phyloP scores from a whole-genome alignment of 2,888 invertebrate species.

The Diplolepis rosae region DNA sequence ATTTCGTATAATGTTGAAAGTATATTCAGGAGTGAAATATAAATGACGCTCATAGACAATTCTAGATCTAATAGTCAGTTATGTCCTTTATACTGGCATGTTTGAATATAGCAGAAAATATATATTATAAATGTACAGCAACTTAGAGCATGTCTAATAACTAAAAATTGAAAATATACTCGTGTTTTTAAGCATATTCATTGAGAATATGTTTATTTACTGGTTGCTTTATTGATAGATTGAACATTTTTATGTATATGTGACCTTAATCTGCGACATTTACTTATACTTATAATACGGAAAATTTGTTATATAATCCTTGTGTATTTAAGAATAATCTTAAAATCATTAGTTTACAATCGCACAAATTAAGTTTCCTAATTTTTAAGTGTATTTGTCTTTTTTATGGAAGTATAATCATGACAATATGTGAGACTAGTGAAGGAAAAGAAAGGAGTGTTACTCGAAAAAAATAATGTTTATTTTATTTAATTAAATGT shows the following conservation, averaged over 20 bases:
- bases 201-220: conserved; percentile 12
- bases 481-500: background rate
- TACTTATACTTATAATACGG: background rate
- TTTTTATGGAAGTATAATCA: conserved; percentile 12
- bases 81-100: conserved; percentile 19
- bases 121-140: conserved; percentile 25
- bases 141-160: conserved; percentile 12
- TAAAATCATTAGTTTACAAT: background rate
- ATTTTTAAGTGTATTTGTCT: background rate
- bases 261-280: background rate
- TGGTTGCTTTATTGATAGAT: background rate
- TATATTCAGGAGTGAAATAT: background rate
- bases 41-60: conserved; percentile 2
- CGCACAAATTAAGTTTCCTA: background rate
- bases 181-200: conserved; percentile 6
- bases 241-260: background rate
- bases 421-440: conserved; percentile 18
- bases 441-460: background rate
- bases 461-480: conserved; percentile 1
- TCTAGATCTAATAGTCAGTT: conserved; percentile 3
- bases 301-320: background rate
- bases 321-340: background rate
- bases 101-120: conserved; percentile 2
- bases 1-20: background rate
- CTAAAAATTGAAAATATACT: conserved; percentile 7